These are phyloP conservation scores for Cosmorhoe ocellata DNA, from an alignment of 2,888 invertebrate species.

Conservation along the genomic window DNA sequence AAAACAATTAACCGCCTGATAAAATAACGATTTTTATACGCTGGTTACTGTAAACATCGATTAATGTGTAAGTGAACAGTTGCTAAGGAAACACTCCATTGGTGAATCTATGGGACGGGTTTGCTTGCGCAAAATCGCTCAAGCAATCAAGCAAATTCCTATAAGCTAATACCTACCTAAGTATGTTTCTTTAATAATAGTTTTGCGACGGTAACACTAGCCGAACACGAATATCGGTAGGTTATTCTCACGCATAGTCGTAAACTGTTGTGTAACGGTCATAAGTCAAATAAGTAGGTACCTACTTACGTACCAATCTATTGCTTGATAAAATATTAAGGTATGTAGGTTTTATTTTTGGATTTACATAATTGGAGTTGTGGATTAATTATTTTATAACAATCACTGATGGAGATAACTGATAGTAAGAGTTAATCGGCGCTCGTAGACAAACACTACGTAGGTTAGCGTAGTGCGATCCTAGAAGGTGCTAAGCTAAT, in stretches of 20 bases:
- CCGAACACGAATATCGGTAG: slow-evolving; percentile 44
- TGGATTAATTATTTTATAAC: not conserved
- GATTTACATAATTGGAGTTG: slow-evolving; percentile 13
- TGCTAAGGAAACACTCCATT: slow-evolving; percentile 26
- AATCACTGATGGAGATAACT: too few relatives aligned
- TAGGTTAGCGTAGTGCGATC: too few relatives aligned
- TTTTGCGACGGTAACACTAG: slow-evolving; percentile 39
- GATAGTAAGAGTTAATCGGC: too few relatives aligned
- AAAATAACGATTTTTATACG: too few relatives aligned
- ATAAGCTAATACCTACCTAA: slow-evolving; percentile 45
- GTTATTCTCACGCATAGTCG: slow-evolving; percentile 41
- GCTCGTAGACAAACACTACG: too few relatives aligned
- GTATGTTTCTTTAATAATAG: slow-evolving; percentile 47
- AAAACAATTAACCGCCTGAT: too few relatives aligned
- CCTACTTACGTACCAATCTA: slow-evolving; percentile 24
- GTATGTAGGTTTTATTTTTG: slow-evolving; percentile 14
- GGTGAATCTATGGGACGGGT: slow-evolving; percentile 23
- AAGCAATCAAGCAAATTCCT: slow-evolving; percentile 28
- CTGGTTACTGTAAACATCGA: too few relatives aligned
- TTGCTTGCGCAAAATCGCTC: slow-evolving; percentile 28
- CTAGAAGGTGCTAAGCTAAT: too few relatives aligned
- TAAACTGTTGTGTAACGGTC: slow-evolving; percentile 28
- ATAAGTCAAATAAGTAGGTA: too few relatives aligned
- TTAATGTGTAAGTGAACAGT: too few relatives aligned
- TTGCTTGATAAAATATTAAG: slow-evolving; percentile 16